phyloP scores from a whole-genome alignment of 2,113 vertebrate genomes.

The Suricata suricatta region DNA sequence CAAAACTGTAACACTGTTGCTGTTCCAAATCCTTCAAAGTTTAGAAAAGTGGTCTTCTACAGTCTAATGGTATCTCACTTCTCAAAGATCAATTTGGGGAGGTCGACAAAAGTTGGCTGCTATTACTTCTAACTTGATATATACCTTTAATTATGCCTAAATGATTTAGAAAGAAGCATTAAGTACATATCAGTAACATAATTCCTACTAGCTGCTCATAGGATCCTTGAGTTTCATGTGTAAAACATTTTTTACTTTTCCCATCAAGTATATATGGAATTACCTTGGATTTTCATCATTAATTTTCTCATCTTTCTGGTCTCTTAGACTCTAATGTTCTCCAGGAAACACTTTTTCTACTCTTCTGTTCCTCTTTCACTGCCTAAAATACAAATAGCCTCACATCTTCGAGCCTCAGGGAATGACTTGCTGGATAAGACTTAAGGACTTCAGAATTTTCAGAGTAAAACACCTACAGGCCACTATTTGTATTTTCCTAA shows the following conservation, averaged over 20 bases:
- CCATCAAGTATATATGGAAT: background rate
- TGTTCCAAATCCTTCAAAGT: background rate
- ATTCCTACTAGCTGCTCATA: background rate
- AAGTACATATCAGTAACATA: background rate
- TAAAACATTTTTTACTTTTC: background rate
- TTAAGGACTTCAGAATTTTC: background rate
- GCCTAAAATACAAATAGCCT: background rate
- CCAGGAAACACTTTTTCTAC: background rate
- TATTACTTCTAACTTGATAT: background rate
- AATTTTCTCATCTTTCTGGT: background rate
- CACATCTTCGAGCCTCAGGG: background rate
- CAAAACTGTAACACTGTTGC: background rate
- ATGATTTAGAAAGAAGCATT: background rate
- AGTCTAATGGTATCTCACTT: background rate
- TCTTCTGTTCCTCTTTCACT: background rate
- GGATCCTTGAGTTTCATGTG: background rate
- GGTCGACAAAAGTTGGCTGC: background rate
- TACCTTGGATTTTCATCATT: background rate
- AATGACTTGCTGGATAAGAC: background rate
- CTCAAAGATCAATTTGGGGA: background rate
- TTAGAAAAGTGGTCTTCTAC: background rate
- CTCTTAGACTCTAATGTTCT: background rate
- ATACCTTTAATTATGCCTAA: background rate
- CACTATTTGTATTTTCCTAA: constrained; percentile 6
- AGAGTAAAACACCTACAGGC: background rate